Conservation (phyloP, 2,797 vertebrate species). For the Crenichthys baileyi region DNA sequence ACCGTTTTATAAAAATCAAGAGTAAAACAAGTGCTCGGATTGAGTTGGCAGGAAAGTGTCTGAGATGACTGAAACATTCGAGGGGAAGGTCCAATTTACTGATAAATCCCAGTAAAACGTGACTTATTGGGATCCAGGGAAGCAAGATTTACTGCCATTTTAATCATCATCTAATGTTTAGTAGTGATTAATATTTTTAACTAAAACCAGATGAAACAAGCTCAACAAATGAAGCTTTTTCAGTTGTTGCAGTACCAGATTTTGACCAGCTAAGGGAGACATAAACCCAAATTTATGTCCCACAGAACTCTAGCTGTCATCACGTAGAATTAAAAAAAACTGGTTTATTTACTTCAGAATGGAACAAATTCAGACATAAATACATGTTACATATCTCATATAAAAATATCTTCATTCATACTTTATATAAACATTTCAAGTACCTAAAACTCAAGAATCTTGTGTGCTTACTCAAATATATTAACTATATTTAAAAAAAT, state of each 20-base stretch:
- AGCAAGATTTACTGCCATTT: background rate
- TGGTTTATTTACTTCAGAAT: slow-evolving; percentile 37
- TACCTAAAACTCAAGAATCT: slow-evolving; percentile 19
- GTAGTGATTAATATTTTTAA: background rate
- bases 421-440: slow-evolving; percentile 37
- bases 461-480: slow-evolving; percentile 24
- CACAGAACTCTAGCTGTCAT: background rate
- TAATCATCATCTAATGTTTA: background rate
- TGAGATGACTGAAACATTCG: background rate
- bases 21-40: background rate
- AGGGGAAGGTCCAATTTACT: background rate
- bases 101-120: too few species aligned
- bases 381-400: slow-evolving; percentile 6
- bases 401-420: slow-evolving; percentile 38
- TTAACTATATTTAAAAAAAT: slow-evolving; percentile 55
- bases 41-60: background rate
- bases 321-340: background rate
- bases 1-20: too few species aligned
- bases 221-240: background rate
- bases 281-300: background rate
- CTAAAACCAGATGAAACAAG: background rate
- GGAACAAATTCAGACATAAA: slow-evolving; percentile 41
- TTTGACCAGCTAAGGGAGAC: slow-evolving; percentile 46
- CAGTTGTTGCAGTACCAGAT: rapidly evolving
- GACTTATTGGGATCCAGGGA: too few species aligned